Percentiles rank a stretch among this genome's conserved stretches.
These are phyloP conservation scores for Rutpela maculata DNA, from an alignment of 2,888 invertebrate genomes.

Conservation along the genomic window DNA sequence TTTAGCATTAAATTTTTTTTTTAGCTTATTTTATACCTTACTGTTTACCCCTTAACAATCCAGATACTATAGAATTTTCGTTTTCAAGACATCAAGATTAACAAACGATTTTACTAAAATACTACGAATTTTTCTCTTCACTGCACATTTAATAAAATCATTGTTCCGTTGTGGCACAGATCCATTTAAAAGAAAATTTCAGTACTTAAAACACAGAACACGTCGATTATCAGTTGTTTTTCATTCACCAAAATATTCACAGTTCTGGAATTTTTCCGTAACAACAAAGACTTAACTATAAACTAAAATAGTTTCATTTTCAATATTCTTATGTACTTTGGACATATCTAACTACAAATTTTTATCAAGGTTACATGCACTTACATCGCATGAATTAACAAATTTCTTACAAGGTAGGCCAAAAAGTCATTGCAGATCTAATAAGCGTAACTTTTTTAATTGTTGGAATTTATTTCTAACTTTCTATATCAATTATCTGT, in stretches of 20 bases:
- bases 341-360: conserved; percentile 72
- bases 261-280: conserved; percentile 54
- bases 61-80: too few relatives aligned
- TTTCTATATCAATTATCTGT: not conserved
- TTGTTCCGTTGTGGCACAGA: conserved; percentile 32
- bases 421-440: conserved; percentile 44
- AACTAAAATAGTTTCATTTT: conserved; percentile 58
- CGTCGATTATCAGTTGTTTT: conserved; percentile 47
- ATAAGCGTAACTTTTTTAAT: conserved; percentile 42
- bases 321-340: conserved; percentile 67
- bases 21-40: too few relatives aligned
- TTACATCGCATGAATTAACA: conserved; percentile 73
- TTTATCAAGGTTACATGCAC: conserved; percentile 71
- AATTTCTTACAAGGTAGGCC: conserved; percentile 59
- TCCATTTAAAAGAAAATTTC: conserved; percentile 48
- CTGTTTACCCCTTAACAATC: too few relatives aligned
- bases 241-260: conserved; percentile 54
- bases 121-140: conserved; percentile 15
- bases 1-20: too few relatives aligned
- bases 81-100: too few relatives aligned
- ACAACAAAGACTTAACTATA: conserved; percentile 57
- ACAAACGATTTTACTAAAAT: too few relatives aligned
- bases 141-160: not conserved
- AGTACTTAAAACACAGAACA: conserved; percentile 59
- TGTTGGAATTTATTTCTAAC: conserved; percentile 35